Percentiles rank a stretch among this genome's conserved stretches.
Evolutionary conservation across 2,888 invertebrate genomes (phyloP).

Genomic region (Cryptophagus acutangulus): DNA sequence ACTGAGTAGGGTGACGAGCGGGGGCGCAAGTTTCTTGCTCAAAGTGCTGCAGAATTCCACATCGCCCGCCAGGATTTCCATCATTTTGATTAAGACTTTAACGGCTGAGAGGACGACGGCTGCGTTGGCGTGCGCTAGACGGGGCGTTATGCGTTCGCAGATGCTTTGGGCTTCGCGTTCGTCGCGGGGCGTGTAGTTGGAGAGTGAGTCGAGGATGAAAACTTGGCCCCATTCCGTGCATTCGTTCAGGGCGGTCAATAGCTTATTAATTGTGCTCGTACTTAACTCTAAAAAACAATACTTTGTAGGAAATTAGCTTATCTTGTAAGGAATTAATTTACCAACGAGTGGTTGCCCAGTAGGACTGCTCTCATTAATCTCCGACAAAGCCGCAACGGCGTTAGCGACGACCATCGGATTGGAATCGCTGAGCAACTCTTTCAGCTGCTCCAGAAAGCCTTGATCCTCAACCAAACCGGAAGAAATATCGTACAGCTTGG

Average conservation of each 20-base stretch:
- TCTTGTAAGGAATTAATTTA: no score
- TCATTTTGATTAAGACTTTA: conserved; percentile 95
- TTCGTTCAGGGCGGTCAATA: conserved; percentile 96
- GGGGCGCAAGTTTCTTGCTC: conserved; percentile 97
- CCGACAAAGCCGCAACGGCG: conserved; percentile 96
- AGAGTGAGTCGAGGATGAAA: conserved; percentile 94
- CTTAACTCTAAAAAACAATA: conserved; percentile 70
- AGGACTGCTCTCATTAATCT: conserved; percentile 95
- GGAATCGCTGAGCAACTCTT: conserved; percentile 95
- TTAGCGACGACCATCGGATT: conserved; percentile 99
- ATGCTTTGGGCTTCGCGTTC: conserved; percentile 98
- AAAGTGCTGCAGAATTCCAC: conserved; percentile 90
- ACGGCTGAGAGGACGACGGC: conserved; percentile 98
- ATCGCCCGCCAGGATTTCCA: conserved; percentile 88
- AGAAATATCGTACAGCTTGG: conserved; percentile 95
- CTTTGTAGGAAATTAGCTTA: neutral
- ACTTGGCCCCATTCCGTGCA: conserved; percentile 99
- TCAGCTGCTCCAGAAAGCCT: conserved; percentile 94
- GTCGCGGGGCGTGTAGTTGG: conserved; percentile 95
- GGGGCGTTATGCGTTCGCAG: conserved; percentile 94
- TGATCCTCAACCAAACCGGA: conserved; percentile 67
- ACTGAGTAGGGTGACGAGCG: conserved; percentile 92
- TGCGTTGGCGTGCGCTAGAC: conserved; percentile 97
- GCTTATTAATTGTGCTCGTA: conserved; percentile 95
- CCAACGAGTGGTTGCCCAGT: conserved; percentile 90